phyloP scores from a whole-genome alignment of 2,797 vertebrate genomes.

The Varecia variegata region DNA sequence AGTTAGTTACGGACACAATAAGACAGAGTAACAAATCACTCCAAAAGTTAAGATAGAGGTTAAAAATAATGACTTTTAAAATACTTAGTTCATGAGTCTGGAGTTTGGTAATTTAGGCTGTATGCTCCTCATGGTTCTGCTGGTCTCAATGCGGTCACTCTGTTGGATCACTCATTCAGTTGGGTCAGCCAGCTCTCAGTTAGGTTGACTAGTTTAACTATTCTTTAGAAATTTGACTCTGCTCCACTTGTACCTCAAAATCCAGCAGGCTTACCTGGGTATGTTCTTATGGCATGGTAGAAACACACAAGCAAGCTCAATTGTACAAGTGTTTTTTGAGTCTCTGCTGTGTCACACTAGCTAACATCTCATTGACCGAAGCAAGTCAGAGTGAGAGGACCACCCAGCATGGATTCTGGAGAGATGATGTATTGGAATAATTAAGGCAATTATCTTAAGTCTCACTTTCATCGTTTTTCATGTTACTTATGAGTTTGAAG shows the following conservation, averaged over 20 bases:
- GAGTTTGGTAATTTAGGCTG: neutral
- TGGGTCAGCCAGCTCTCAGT: neutral
- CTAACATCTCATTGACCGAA: neutral
- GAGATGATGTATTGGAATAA: neutral
- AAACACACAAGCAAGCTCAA: neutral
- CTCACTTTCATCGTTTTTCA: neutral
- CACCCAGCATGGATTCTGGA: neutral
- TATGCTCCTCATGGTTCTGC: neutral
- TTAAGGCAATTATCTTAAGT: neutral
- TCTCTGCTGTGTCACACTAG: neutral
- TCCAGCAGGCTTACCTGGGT: neutral
- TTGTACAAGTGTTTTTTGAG: neutral
- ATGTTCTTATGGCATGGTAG: neutral
- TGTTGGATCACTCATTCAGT: neutral
- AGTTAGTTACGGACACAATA: neutral
- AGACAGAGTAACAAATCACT: neutral
- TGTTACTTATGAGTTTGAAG: neutral
- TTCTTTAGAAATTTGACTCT: neutral
- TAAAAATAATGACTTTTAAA: neutral
- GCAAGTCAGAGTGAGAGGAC: neutral
- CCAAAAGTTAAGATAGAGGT: neutral
- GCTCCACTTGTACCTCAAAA: neutral
- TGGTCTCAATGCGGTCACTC: neutral
- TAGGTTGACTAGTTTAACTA: neutral
- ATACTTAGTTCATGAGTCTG: neutral